Base-by-base conservation (phyloP, 2,113 vertebrate genomes). In the Orientallactaga bullata region DNA sequence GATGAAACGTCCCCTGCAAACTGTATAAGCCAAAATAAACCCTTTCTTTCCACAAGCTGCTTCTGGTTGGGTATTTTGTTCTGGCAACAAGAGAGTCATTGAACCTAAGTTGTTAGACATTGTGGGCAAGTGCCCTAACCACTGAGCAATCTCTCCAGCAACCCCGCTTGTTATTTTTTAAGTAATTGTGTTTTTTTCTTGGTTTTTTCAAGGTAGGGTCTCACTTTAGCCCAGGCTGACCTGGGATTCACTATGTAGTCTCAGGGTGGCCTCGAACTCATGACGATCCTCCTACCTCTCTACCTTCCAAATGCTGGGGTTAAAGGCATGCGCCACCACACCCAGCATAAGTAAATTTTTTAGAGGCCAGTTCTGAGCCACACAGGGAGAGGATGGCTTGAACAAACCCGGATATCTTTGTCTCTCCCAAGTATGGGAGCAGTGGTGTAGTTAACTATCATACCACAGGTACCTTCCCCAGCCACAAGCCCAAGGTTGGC, bases 111-210 rank as follows among this genome's bases (percentile, higher is more conserved):
- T 47, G 42, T 47, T 47, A 47, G 42, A 8, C 42, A 47, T 47
- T 47, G 42, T 47, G 8, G 42, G 42, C 42, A 47, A 47, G 42
- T 47, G 42, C 42, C 8, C 8, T 47, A 47, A 47, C 42, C 8
- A 8, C 42, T 47, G 42, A 47, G 42, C 42, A 47, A 47, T 47
- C 42, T 47, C 42, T 5, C 42, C 35, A 72, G 78, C 86, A 87
- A 74, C 32, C 87, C 69, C 58, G 66, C 61, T 84, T 91, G 42
- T 91, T 92, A 94, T 92, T 93, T 93, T 94, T 94, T 92, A 82
- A 93, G 37, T 66, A 89, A 72, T 84, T 37, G 74, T 89, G 21
- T 82, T 86, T 96, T 84, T 58, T 78, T 47, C 8, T 47, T 47
- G 42, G 5, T 47, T 47, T 47, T 47, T 47, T 47, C 8, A 8